Percentiles rank a stretch among this genome's conserved stretches.
phyloP scores from a whole-genome alignment of 92 coral and sea anemone species.

The Parazoanthus darwini region DNA sequence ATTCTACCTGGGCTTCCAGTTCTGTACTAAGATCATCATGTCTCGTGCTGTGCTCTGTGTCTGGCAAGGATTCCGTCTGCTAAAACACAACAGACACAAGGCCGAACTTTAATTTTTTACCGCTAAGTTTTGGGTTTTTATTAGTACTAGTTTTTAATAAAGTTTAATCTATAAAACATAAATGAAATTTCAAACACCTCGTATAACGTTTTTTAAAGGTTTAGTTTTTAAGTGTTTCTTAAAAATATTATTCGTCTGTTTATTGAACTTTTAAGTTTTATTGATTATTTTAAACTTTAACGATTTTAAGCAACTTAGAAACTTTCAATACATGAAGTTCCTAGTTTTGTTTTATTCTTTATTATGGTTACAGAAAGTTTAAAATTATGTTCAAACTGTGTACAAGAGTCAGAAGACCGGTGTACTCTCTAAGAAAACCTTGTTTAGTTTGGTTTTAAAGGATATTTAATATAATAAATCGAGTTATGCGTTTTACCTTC shows the following conservation, averaged over 20 bases:
- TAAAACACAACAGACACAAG: slow-evolving; percentile 37
- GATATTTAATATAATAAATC: too few relatives aligned
- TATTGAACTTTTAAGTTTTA: too few relatives aligned
- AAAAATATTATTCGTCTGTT: too few relatives aligned
- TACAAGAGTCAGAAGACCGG: background rate
- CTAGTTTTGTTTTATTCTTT: too few relatives aligned
- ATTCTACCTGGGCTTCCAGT: slow-evolving; percentile 88
- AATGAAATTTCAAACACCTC: too few relatives aligned
- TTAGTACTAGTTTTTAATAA: background rate
- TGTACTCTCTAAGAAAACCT: too few relatives aligned
- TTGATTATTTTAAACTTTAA: too few relatives aligned
- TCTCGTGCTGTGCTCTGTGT: slow-evolving; percentile 68
- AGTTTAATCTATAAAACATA: background rate
- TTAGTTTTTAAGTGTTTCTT: too few relatives aligned
- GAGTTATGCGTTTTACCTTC: background rate
- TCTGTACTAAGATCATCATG: slow-evolving; percentile 77
- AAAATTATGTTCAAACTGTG: background rate
- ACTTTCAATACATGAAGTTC: too few relatives aligned
- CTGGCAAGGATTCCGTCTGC: slow-evolving; percentile 88
- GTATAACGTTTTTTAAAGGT: too few relatives aligned
- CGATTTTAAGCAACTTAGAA: too few relatives aligned
- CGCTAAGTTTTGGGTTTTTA: background rate
- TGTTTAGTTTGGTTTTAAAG: background rate
- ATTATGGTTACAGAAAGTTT: background rate
- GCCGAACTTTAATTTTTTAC: background rate